Percentiles rank a stretch among this genome's conserved stretches.
phyloP scores from a whole-genome alignment of 2,888 invertebrate species.

The Stegana nigrithorax region DNA sequence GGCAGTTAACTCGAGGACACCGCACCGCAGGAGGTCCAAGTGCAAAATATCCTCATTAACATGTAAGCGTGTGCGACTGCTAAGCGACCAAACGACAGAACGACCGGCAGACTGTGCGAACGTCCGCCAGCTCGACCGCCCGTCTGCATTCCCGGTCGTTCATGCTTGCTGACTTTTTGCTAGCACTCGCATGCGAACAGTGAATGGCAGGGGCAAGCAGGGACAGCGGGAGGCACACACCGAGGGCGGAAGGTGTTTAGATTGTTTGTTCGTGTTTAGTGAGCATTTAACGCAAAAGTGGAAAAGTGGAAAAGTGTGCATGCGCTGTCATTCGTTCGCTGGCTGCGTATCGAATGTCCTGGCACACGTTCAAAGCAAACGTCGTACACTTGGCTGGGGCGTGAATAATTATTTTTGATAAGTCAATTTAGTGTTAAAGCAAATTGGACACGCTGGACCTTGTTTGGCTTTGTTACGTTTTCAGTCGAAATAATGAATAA shows the following conservation, averaged over 20 bases:
- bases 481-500: neutral
- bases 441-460: constrained; percentile 29
- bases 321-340: constrained; percentile 4
- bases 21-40: constrained; percentile 32
- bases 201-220: neutral
- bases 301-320: constrained; percentile 34
- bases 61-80: constrained; percentile 22
- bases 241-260: constrained; percentile 20
- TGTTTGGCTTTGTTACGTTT: neutral
- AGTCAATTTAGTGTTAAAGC: constrained; percentile 36
- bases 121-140: neutral
- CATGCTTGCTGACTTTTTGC: too few relatives aligned
- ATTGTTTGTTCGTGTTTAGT: constrained; percentile 29
- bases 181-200: too few relatives aligned
- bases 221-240: neutral
- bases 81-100: neutral
- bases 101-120: neutral
- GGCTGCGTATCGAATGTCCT: constrained; percentile 45
- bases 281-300: constrained; percentile 38
- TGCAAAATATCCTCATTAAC: constrained; percentile 43
- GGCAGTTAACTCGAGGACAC: constrained; percentile 47
- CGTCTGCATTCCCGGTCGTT: too few relatives aligned
- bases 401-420: constrained; percentile 45
- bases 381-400: constrained; percentile 27
- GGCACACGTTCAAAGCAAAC: constrained; percentile 38